Percentiles rank a stretch among this genome's conserved stretches.
These are phyloP conservation scores for Ophraella communa DNA, from an alignment of 2,888 invertebrate species.

Conservation along the genomic window DNA sequence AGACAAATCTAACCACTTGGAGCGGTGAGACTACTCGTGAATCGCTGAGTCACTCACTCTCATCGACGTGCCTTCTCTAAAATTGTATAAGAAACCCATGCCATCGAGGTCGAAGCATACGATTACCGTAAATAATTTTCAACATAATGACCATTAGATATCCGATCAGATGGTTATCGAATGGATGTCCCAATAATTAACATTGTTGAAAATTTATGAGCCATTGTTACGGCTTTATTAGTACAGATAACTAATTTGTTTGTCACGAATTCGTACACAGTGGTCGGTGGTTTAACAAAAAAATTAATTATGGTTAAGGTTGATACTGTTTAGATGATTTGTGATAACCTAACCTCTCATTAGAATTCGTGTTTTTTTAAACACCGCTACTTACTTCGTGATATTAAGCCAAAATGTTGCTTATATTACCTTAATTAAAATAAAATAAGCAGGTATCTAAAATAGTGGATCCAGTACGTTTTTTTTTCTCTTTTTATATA, in stretches of 20 bases:
- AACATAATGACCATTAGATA: constrained; percentile 27
- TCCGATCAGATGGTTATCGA: constrained; percentile 25
- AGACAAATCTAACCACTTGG: neutral
- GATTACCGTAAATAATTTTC: constrained; percentile 26
- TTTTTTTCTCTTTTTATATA: too few relatives aligned
- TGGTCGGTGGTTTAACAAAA: too few relatives aligned
- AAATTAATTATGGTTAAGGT: too few relatives aligned
- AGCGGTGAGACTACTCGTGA: neutral
- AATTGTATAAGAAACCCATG: neutral
- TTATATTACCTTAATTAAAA: too few relatives aligned
- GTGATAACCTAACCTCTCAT: too few relatives aligned
- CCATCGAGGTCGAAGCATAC: constrained; percentile 9
- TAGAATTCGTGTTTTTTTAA: too few relatives aligned
- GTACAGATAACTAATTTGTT: constrained; percentile 21
- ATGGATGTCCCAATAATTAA: constrained; percentile 22
- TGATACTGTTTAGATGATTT: too few relatives aligned
- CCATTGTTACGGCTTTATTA: constrained; percentile 26
- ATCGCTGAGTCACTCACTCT: neutral
- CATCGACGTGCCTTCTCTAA: neutral
- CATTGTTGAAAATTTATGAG: constrained; percentile 28
- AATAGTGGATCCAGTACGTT: too few relatives aligned
- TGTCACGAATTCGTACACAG: neutral
- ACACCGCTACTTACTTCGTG: too few relatives aligned
- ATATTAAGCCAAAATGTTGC: too few relatives aligned
- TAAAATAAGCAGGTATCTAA: too few relatives aligned